phyloP scores from a whole-genome alignment of 2,888 invertebrate species.

The Eremobia ochroleuca region DNA sequence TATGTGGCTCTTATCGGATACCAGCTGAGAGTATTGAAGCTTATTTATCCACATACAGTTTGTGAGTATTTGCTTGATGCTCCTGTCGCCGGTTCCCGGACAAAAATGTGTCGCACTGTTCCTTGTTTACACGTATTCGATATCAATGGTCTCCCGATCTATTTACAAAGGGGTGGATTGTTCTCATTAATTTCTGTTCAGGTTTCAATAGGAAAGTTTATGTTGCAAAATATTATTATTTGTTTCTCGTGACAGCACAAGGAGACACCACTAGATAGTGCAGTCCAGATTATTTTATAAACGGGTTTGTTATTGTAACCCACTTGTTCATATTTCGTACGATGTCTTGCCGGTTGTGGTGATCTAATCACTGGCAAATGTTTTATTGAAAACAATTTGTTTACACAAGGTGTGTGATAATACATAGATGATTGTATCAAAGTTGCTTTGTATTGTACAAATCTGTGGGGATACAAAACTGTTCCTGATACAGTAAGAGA shows the following conservation, averaged over 20 bases:
- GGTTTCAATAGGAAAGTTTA: conserved; percentile 17
- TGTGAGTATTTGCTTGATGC: conserved; percentile 78
- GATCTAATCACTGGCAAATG: conserved; percentile 39
- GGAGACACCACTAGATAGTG: conserved; percentile 17
- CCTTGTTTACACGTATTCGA: conserved; percentile 89
- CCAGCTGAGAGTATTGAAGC: conserved; percentile 78
- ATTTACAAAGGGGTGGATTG: conserved; percentile 90
- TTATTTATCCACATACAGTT: conserved; percentile 71
- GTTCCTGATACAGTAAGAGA: conserved; percentile 36
- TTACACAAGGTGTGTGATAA: conserved; percentile 1
- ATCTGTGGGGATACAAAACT: conserved; percentile 22
- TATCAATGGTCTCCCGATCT: conserved; percentile 78
- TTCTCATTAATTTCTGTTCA: conserved; percentile 56
- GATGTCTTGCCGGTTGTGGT: conserved; percentile 64
- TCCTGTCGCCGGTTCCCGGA: conserved; percentile 35
- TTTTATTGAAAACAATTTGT: conserved; percentile 5
- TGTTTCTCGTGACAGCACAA: conserved; percentile 16
- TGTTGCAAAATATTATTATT: conserved; percentile 24
- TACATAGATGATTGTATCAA: not conserved
- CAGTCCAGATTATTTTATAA: conserved; percentile 42
- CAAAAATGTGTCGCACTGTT: conserved; percentile 72
- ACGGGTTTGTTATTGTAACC: conserved; percentile 69
- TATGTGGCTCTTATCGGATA: conserved; percentile 83
- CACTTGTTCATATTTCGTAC: conserved; percentile 66
- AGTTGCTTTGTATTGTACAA: conserved; percentile 10